Base-by-base conservation (phyloP, 1,140 invertebrate species). In the Pinna nobilis region DNA sequence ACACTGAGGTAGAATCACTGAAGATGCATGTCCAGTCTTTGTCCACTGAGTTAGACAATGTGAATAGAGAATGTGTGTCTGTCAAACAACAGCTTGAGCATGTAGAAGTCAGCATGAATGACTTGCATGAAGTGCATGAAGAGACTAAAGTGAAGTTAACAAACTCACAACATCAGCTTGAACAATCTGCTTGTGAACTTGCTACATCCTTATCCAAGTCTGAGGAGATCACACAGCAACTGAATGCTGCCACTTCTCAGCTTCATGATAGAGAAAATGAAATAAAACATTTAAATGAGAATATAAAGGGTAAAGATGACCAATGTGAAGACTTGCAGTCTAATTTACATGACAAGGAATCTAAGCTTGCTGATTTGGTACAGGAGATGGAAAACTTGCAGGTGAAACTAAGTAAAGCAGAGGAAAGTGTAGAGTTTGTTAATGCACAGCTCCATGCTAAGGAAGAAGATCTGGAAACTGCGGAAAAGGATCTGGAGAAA, bases 21-120 rank as follows among this genome's bases (percentile, higher is more conserved):
- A 70, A 61, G n/a, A 59, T 51, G 68, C 68, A 70, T 70, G 68
- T 63, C 23, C 41, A 70, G 33, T 61, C 41, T n/a, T 37, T 70
- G 9, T 25, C 53, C 30, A 23, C 37, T 44, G 44, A 70, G 25
- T 35, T 60, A 41, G 57, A 70, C 15, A 51, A 49, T 25, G 30
- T 28, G 35, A 32, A 39, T 23, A 23, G 30, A 18, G n/a, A 61
- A 9, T 51, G 44, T 28, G 15, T 15, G 11, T 61, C 57, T 25
- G 32, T 63, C 28, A 23, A 47, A 49, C 51, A 39, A 32, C 57
- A 70, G 47, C 57, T 70, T 51, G 68, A 70, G 68, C 68, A 70
- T 70, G 68, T 25, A 7, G 63, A 47, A 15, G 51, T 20, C 28
- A 39, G 47, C 57, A 41, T 61, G 59, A 60, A 53, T n/a, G 44